phyloP scores from a whole-genome alignment of 2,113 vertebrate genomes.

The Physeter macrocephalus region DNA sequence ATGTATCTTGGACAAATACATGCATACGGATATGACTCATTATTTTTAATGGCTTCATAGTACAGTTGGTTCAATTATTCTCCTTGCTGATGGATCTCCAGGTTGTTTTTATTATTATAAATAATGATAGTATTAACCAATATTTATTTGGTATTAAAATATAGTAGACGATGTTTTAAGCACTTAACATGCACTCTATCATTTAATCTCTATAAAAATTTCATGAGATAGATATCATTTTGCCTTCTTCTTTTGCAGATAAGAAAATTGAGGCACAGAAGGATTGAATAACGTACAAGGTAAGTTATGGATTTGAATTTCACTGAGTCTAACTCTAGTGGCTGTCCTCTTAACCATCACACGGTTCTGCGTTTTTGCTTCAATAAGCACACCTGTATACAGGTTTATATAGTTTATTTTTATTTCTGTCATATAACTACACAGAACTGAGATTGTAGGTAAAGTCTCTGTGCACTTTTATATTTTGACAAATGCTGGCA shows the following conservation, averaged over 20 bases:
- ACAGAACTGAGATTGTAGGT: not conserved
- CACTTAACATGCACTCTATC: not conserved
- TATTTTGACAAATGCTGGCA: not conserved
- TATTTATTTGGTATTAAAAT: not conserved
- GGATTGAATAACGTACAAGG: not conserved
- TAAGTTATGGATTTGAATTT: not conserved
- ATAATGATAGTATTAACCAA: not conserved
- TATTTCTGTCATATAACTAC: not conserved
- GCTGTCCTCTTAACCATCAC: not conserved
- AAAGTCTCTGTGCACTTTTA: not conserved
- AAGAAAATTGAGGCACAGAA: not conserved
- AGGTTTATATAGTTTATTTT: not conserved
- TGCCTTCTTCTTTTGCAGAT: not conserved
- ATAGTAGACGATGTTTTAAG: not conserved
- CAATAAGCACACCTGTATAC: too few species aligned
- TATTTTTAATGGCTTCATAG: not conserved
- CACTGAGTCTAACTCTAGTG: not conserved
- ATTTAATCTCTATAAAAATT: not conserved
- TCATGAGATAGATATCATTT: not conserved
- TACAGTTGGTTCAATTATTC: not conserved
- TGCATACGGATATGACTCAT: not conserved
- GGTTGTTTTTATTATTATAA: not conserved
- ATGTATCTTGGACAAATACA: not conserved
- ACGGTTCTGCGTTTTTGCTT: rapidly evolving
- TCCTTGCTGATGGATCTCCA: not conserved